Evolutionary conservation across 1,140 invertebrate species (phyloP).

Genomic region (Proctacanthus coquilletti): DNA sequence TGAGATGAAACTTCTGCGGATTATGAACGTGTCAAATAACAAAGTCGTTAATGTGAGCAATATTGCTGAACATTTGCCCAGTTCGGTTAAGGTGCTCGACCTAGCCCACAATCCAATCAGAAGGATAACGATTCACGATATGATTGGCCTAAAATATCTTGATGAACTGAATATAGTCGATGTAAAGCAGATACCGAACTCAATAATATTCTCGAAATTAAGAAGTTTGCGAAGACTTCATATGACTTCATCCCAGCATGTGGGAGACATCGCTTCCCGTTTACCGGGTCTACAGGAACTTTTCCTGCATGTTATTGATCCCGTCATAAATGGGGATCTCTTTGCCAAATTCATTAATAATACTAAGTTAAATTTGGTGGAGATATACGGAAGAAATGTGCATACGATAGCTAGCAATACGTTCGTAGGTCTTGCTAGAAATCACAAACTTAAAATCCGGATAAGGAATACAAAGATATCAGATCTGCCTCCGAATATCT

Average conservation of each 20-base stretch:
- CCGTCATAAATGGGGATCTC: slow-evolving; percentile 50
- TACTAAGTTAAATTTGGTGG: slow-evolving; percentile 59
- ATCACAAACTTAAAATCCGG: slow-evolving; percentile 53
- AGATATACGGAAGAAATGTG: slow-evolving; percentile 58
- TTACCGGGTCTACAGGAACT: slow-evolving; percentile 42
- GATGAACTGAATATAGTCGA: slow-evolving; percentile 24
- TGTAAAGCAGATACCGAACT: slow-evolving; percentile 23
- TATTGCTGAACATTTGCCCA: slow-evolving; percentile 23
- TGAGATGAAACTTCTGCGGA: slow-evolving; percentile 37
- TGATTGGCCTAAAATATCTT: slow-evolving; percentile 17
- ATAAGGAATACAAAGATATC: slow-evolving; percentile 59
- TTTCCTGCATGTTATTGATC: slow-evolving; percentile 54
- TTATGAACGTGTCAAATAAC: slow-evolving; percentile 47
- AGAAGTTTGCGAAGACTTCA: slow-evolving; percentile 30
- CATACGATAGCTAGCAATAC: slow-evolving; percentile 52
- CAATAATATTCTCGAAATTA: slow-evolving; percentile 28
- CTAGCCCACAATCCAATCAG: slow-evolving; percentile 26
- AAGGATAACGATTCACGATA: slow-evolving; percentile 22
- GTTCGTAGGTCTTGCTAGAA: slow-evolving; percentile 44
- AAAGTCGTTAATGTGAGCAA: slow-evolving; percentile 32
- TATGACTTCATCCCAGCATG: slow-evolving; percentile 20
- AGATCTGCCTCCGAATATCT: slow-evolving; percentile 59
- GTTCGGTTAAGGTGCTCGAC: slow-evolving; percentile 21
- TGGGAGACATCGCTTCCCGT: slow-evolving; percentile 23
- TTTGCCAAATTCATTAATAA: slow-evolving; percentile 46